These are phyloP conservation scores for Cyclophora punctaria DNA, from an alignment of 2,888 invertebrate genomes.

Conservation along the genomic window DNA sequence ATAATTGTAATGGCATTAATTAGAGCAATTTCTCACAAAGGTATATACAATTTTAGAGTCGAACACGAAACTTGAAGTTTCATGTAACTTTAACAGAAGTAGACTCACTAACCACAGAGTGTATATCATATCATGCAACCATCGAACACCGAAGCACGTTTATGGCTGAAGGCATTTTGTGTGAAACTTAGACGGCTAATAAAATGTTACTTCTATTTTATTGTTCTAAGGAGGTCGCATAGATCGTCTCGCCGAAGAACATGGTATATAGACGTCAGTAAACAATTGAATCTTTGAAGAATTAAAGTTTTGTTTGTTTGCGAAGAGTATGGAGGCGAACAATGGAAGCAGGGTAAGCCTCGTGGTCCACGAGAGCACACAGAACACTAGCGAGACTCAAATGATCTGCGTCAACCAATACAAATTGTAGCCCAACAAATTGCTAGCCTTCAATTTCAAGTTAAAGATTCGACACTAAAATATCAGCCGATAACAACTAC, in stretches of 20 bases:
- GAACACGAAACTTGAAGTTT: too few relatives aligned
- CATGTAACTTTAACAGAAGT: too few relatives aligned
- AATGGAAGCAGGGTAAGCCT: conserved; percentile 62
- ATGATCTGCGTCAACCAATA: conserved; percentile 24
- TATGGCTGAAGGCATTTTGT: conserved; percentile 35
- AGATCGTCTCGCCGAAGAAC: conserved; percentile 52
- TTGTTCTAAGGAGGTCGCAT: conserved; percentile 69
- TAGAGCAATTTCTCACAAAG: too few relatives aligned
- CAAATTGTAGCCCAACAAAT: background rate
- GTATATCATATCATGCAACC: conserved; percentile 30
- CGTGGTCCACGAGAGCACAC: conserved; percentile 38
- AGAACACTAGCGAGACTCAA: conserved; percentile 14
- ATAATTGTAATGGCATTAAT: too few relatives aligned
- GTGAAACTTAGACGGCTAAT: conserved; percentile 42
- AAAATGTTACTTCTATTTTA: conserved; percentile 59
- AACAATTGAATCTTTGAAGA: conserved; percentile 34
- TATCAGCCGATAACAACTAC: too few relatives aligned
- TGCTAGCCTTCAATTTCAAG: too few relatives aligned
- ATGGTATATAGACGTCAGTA: conserved; percentile 50
- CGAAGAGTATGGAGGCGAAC: conserved; percentile 55
- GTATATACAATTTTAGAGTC: too few relatives aligned
- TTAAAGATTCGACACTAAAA: too few relatives aligned
- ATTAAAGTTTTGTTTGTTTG: conserved; percentile 31
- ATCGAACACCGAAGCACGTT: conserved; percentile 46
- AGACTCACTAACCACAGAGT: background rate